Evolutionary conservation across 2,113 vertebrate genomes (phyloP).

Genomic region (Osmerus mordax): DNA sequence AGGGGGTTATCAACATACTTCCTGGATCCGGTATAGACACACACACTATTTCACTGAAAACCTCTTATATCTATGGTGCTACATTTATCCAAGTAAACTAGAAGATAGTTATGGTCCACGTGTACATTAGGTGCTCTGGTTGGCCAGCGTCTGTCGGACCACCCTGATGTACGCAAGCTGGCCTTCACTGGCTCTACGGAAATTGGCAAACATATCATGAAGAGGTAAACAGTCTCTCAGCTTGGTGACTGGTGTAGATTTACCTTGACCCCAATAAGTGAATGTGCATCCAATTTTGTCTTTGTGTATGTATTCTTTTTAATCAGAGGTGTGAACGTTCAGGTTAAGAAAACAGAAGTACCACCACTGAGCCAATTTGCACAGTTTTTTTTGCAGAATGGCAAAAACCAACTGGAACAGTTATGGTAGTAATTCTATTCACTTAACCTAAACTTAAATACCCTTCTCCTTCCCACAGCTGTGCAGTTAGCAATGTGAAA

Average conservation of each 20-base stretch:
- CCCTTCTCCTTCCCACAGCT: constrained; percentile 60
- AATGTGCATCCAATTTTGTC: background rate
- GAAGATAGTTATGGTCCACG: too few species aligned
- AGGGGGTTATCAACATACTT: constrained; percentile 82
- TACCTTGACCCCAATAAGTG: too few species aligned
- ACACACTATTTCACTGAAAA: too few species aligned
- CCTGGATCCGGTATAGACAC: constrained; percentile 76
- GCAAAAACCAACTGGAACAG: too few species aligned
- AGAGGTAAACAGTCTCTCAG: constrained; percentile 68
- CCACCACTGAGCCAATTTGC: too few species aligned
- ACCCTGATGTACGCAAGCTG: constrained; percentile 84
- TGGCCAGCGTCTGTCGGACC: constrained; percentile 81
- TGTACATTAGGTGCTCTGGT: constrained; percentile 70
- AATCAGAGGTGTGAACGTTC: too few species aligned
- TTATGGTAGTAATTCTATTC: background rate
- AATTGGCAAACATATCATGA: constrained; percentile 88
- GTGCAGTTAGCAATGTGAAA: constrained; percentile 83
- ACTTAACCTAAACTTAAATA: background rate
- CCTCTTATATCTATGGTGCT: too few species aligned
- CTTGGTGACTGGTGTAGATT: background rate
- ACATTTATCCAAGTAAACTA: background rate
- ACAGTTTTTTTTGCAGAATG: too few species aligned
- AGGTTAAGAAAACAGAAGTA: too few species aligned
- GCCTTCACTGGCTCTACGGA: constrained; percentile 86
- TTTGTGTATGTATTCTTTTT: background rate